Evolutionary conservation across 1,140 invertebrate genomes (phyloP).

Genomic region (Bilobella aurantiaca): DNA sequence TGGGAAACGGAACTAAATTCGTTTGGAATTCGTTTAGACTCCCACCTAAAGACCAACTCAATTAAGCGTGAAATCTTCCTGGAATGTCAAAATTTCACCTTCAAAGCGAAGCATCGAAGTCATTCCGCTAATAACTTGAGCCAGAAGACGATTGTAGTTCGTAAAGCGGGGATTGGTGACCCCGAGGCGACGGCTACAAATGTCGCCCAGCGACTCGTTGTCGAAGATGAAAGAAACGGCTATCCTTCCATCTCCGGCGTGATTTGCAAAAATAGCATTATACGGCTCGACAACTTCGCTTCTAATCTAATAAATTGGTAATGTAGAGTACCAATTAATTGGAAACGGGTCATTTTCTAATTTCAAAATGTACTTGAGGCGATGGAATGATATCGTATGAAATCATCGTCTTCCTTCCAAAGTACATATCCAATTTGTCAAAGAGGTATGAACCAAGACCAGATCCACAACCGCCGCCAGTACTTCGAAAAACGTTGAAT

Average conservation of each 20-base stretch:
- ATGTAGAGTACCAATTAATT: neutral
- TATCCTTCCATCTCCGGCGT: slow-evolving; percentile 42
- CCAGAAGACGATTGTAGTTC: slow-evolving; percentile 29
- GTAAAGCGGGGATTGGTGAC: slow-evolving; percentile 18
- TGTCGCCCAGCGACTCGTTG: slow-evolving; percentile 40
- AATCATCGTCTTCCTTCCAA: neutral
- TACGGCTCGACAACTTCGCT: slow-evolving; percentile 41
- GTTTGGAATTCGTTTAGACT: slow-evolving; percentile 31
- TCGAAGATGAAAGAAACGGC: slow-evolving; percentile 42
- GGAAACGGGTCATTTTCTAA: neutral
- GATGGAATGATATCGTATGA: slow-evolving; percentile 9
- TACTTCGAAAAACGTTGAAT: neutral
- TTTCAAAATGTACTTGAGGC: neutral
- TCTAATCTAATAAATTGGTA: neutral
- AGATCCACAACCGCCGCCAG: slow-evolving; percentile 7
- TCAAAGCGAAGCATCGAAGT: slow-evolving; percentile 35
- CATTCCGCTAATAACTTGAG: slow-evolving; percentile 29
- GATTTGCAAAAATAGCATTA: slow-evolving; percentile 42
- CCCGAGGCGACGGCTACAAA: slow-evolving; percentile 33
- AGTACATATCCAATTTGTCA: neutral
- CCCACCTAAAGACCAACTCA: neutral
- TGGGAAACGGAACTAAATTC: slow-evolving; percentile 36
- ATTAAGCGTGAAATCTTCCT: neutral
- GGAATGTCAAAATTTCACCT: slow-evolving; percentile 12
- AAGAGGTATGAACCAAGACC: neutral